Percentiles rank a stretch among this genome's conserved stretches.
Conservation (phyloP, 2,888 invertebrate genomes). For the Apotomis capreana region DNA sequence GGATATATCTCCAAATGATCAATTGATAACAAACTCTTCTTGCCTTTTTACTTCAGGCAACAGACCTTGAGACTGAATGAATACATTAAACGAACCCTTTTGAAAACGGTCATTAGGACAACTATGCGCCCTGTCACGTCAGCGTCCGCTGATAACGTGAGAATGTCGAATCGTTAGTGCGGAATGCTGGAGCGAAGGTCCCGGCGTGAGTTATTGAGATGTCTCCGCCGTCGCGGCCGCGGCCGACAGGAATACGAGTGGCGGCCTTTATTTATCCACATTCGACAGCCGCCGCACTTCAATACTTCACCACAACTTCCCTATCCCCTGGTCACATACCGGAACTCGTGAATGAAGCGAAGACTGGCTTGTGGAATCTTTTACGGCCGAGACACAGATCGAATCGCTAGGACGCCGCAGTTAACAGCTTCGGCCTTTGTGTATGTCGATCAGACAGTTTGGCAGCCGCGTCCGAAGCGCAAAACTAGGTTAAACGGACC, state of each 20-base stretch:
- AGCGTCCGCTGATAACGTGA: constrained; percentile 5
- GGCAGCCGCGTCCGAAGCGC: constrained; percentile 25
- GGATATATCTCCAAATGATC: no score
- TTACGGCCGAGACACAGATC: background rate
- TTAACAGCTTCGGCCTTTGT: constrained; percentile 25
- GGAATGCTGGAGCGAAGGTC: constrained; percentile 24
- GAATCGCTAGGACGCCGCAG: constrained; percentile 1
- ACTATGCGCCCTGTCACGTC: background rate
- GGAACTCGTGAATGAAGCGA: background rate
- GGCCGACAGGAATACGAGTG: background rate
- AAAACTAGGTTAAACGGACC: constrained; percentile 35
- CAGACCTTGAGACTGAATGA: background rate
- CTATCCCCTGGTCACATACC: background rate
- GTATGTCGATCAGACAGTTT: constrained; percentile 23
- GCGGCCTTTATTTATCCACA: background rate
- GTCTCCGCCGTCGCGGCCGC: constrained; percentile 8
- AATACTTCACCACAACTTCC: background rate
- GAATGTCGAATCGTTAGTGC: constrained; percentile 16
- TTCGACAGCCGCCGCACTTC: background rate
- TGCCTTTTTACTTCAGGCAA: no score
- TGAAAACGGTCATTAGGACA: constrained; percentile 3
- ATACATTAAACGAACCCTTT: constrained; percentile 5
- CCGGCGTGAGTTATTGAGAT: constrained; percentile 4
- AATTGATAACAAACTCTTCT: no score
- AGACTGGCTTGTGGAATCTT: background rate